Evolutionary conservation across 2,888 invertebrate species (phyloP), one percentile per base, ranked within the genome.

Genomic region (Griposia aprilina): DNA sequence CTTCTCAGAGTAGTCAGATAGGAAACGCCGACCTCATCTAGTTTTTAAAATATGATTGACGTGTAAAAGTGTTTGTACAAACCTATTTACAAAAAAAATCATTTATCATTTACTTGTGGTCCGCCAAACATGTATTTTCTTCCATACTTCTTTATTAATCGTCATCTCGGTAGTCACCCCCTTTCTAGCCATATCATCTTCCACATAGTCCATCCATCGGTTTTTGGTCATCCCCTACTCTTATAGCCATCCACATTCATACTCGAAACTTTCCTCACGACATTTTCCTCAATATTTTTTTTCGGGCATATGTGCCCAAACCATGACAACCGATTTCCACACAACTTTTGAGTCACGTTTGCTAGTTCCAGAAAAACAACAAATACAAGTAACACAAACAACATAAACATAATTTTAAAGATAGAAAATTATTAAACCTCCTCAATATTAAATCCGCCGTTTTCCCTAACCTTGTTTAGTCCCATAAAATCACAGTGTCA

Each of bases 401-500:
- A 57, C 13, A 62, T n/a, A 45, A 45, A 45, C 26, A 60, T 30
- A 10, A 60, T 60, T 60, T 30, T 2, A 60, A 60, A 20, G 1
- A 20, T 17, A 30, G 8, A 60, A 30, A 60, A 60, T 13, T 62
- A 11, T 7, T 7, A 63, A 23, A 36, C 20, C 2, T 30, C 30
- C 50, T 8, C 23, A 8, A 7, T n/a, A 65, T 10, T 41, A 23
- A 41, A 6, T 50, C 60, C 48, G 68, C 68, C 36, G 68, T 55
- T 69, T 66, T 45, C 11, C 36, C 20, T 41, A 65, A 75, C 55
- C 55, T 63, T 45, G n/a, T 63, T 67, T 23, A 30, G 26, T 76
- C 55, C 72, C 70, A 70, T 74, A 48, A 50, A 59, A 67, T 23
- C 73, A 78, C 55, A 69, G 50, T 67, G 59, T 57, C 70, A 82